Percentiles rank a stretch among this genome's conserved stretches.
phyloP scores from a whole-genome alignment of 2,113 vertebrate genomes.

The Leptobrachium leishanense region DNA sequence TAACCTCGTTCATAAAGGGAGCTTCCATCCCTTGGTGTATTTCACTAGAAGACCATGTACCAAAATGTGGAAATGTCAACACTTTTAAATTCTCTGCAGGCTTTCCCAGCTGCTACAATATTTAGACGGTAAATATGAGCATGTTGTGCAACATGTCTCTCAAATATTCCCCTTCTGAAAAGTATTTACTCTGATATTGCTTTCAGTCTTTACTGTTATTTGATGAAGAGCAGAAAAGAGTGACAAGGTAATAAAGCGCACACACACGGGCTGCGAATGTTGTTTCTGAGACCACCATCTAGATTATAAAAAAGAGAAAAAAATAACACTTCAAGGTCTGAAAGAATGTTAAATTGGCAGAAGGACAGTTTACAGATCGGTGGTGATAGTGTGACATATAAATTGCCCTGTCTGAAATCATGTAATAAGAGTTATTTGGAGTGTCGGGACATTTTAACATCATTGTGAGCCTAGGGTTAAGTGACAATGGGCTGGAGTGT shows the following conservation, averaged over 20 bases:
- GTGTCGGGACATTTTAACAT: background rate
- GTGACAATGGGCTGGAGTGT: background rate
- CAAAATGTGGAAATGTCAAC: background rate
- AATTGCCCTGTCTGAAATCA: background rate
- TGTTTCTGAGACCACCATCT: constrained; percentile 3
- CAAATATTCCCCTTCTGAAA: constrained; percentile 8
- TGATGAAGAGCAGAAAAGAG: constrained; percentile 10
- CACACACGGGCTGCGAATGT: background rate
- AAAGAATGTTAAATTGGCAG: background rate
- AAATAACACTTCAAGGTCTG: background rate
- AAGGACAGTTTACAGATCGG: background rate
- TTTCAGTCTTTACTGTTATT: constrained; percentile 9
- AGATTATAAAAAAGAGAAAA: background rate
- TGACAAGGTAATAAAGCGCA: constrained; percentile 15
- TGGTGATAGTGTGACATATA: background rate
- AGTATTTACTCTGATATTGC: constrained; percentile 14
- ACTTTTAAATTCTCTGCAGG: background rate
- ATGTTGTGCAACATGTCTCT: constrained; percentile 1
- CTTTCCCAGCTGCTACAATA: constrained; percentile 16
- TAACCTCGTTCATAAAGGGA: background rate
- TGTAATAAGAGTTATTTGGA: background rate
- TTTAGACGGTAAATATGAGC: background rate
- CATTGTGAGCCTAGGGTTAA: background rate
- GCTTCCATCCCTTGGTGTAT: background rate
- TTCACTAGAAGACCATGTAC: background rate